Conservation (phyloP, 1,140 invertebrate genomes). For the Ditylenchus dipsaci region DNA sequence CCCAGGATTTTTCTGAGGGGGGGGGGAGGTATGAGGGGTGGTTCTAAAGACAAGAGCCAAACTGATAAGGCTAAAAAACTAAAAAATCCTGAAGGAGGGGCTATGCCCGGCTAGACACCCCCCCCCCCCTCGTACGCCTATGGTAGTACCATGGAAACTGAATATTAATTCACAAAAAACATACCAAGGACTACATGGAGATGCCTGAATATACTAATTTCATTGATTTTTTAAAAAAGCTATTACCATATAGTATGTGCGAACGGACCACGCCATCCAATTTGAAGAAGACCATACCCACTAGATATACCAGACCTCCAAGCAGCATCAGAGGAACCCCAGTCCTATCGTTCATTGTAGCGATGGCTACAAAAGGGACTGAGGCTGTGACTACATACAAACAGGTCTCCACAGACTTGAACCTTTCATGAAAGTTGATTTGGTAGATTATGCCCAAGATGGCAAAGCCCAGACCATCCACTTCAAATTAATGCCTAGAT, state of each 20-base stretch:
- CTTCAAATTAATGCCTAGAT: slow-evolving; percentile 68
- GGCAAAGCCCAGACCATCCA: slow-evolving; percentile 79
- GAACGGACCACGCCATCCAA: slow-evolving; percentile 84
- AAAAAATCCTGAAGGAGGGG: too few species aligned
- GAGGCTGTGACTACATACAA: slow-evolving; percentile 83
- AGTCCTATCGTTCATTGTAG: slow-evolving; percentile 58
- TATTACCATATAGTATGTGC: slow-evolving; percentile 84
- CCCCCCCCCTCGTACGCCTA: too few species aligned
- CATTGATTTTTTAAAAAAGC: too few species aligned
- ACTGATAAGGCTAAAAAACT: too few species aligned
- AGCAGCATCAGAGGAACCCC: slow-evolving; percentile 33
- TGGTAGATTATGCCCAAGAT: slow-evolving; percentile 80
- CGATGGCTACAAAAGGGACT: slow-evolving; percentile 68
- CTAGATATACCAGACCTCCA: slow-evolving; percentile 77
- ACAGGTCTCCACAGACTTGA: slow-evolving; percentile 80
- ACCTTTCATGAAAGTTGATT: slow-evolving; percentile 82
- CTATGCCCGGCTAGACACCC: too few species aligned
- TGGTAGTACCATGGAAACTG: too few species aligned
- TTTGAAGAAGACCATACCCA: slow-evolving; percentile 87
- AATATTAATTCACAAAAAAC: not conserved
- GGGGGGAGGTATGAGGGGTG: too few species aligned
- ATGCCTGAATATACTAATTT: slow-evolving; percentile 61
- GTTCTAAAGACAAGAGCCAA: too few species aligned
- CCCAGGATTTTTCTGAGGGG: too few species aligned
- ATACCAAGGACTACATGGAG: slow-evolving; percentile 77